Base-by-base conservation (phyloP, 2,113 vertebrate genomes). In the Halcyon malimbica region DNA sequence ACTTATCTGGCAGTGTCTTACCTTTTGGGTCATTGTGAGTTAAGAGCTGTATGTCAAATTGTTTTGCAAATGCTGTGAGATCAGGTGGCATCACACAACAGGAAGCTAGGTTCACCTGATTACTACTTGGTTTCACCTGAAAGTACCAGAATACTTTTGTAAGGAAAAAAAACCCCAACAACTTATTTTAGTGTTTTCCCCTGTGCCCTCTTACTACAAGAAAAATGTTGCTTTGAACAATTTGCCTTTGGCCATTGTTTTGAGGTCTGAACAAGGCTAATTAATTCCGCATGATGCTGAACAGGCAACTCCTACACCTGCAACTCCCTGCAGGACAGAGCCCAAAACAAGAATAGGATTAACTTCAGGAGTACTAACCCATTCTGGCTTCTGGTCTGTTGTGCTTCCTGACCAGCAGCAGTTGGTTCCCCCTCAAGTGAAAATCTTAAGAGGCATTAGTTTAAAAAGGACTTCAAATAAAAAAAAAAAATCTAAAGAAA, bases 51-150 rank as follows among this genome's bases (percentile, higher is more conserved):
- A 99, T 99, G 96, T 99, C 99, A 95, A 98, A 99, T 85, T 99
- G 97, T 97, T 99, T 99, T 23, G 99, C 99, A 82, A 99, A 99
- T 39, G 99, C 99, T 76, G 99, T 99, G 77, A 99, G 97, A 95
- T 99, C 99, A 33, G 99, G 99, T 82, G 99, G 99, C 99, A 99
- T 99, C 96, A 99, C 99, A 91, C 99, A 99, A 97, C 99, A 99
- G 59, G 99, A 99, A 46, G 99, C 99, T 68, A 99, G 98, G 96
- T 99, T 99, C 70, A 99, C 99, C 98, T 99, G 99, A 96, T 99
- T 99, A 96, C 99, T 99, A 96, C 98, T 99, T 85, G 99, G 99
- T 95, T 99, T 99, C 83, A 99, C 98, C 99, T 99, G 87, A 48
- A 96, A 96, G 50, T 50, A 59, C 89, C 67, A 94, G 65, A 93